These are phyloP conservation scores for Zelleria hepariella DNA, from an alignment of 2,888 invertebrate species.

Conservation along the genomic window DNA sequence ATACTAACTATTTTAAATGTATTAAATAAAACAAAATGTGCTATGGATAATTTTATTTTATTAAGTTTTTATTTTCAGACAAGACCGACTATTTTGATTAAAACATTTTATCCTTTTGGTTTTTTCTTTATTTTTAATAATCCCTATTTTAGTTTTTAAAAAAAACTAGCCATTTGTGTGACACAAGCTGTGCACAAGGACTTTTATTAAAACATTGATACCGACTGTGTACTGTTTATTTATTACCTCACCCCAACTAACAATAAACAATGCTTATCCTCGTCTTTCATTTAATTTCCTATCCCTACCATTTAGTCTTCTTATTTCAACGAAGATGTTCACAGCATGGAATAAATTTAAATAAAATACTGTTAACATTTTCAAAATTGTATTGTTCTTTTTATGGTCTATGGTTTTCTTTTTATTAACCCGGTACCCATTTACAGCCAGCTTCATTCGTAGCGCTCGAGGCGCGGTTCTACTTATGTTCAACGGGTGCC, in stretches of 20 bases:
- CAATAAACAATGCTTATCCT: background rate
- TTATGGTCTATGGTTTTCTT: background rate
- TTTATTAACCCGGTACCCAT: conserved; percentile 4
- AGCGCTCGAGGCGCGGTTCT: conserved; percentile 29
- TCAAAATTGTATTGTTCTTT: background rate
- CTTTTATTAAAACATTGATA: background rate
- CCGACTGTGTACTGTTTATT: background rate
- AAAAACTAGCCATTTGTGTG: background rate
- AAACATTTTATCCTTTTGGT: background rate
- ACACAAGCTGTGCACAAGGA: background rate
- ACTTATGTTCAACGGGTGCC: conserved; percentile 22
- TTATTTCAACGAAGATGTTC: background rate
- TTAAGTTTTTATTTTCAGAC: background rate
- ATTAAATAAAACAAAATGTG: background rate
- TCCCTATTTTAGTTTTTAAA: background rate
- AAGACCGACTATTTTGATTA: background rate
- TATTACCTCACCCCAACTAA: background rate
- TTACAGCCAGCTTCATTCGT: conserved; percentile 30
- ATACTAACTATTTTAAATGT: background rate
- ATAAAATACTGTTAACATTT: background rate
- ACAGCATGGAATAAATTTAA: background rate
- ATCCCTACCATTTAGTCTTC: background rate
- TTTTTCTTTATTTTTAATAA: background rate
- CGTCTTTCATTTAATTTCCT: background rate
- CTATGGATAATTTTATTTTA: background rate